Conservation (phyloP, 2,888 invertebrate genomes). For the Zelleria hepariella region DNA sequence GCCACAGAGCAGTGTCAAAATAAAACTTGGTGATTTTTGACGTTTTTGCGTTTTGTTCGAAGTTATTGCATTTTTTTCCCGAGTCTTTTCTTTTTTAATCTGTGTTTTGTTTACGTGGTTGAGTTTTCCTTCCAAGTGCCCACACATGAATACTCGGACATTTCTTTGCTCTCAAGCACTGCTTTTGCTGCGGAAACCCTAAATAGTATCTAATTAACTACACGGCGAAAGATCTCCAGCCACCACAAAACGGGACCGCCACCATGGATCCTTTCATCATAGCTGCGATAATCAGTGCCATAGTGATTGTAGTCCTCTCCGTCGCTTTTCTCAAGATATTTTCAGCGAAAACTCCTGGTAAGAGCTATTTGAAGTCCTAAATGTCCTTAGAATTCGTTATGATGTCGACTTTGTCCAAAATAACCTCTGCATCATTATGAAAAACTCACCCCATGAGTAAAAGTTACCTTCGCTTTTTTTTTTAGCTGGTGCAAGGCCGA, state of each 20-base stretch:
- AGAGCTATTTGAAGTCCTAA: neutral
- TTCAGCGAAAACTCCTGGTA: neutral
- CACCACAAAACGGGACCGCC: neutral
- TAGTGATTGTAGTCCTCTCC: conserved; percentile 45
- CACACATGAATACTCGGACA: neutral
- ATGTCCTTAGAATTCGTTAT: neutral
- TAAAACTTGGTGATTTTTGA: neutral
- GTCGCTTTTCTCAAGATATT: conserved; percentile 33
- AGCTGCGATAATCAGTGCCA: conserved; percentile 53
- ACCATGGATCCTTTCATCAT: conserved; percentile 60
- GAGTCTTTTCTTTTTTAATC: neutral
- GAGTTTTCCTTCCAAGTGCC: neutral
- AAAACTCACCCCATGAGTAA: neutral
- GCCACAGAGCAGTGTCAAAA: neutral
- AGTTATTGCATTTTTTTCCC: neutral
- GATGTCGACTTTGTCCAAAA: no score
- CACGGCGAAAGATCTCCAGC: no score
- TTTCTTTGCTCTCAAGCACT: no score
- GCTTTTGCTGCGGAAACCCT: no score
- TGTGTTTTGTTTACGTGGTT: neutral
- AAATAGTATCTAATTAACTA: no score
- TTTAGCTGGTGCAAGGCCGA: conserved; percentile 42
- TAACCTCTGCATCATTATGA: neutral
- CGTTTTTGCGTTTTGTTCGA: neutral
- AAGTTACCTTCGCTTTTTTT: neutral